Evolutionary conservation across 2,797 vertebrate species (phyloP), one percentile per base, ranked within the genome.

Genomic region (Podargus strigoides): DNA sequence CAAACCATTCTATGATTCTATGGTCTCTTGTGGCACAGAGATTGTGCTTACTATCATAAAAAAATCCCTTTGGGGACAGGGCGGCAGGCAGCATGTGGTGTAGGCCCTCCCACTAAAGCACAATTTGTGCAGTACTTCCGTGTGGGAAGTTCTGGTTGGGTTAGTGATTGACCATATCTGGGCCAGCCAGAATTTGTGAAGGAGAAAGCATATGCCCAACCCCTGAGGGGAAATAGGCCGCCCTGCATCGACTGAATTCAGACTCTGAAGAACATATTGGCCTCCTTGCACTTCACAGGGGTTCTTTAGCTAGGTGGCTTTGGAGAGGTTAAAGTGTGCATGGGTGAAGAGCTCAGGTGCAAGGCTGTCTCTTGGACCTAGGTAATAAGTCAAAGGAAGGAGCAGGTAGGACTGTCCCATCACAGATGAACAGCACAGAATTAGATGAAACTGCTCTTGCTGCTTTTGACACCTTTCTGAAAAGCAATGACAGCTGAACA

Each of bases 151-250:
- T 70, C 68, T 62, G 68, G 7, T 42, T 59, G 66, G 17, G 14
- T 62, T 20, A 22, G 32, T 49, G 49, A 22, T 2, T 21, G 44
- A 52, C 49, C 34, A 36, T 5, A 15, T 49, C 23, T 49, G 49
- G 49, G 77, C 19, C 10, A 72, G 41, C 58, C 63, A 72, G 58
- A 63, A 52, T n/a, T 19, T 58, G 37, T 0, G 0, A 68, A 79
- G 53, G 20, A 62, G 30, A 60, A 32, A 85, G 6, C 1, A 1
- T 27, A 15, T 2, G 9, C 19, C n/a, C 49, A 17, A 0, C 10
- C 14, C 52, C 24, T 22, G 22, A 64, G n/a, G 49, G 14, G 36
- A 80, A 84, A 32, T 3, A 3, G 2, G 49, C 26, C 50, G 36
- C n/a, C 56, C 68, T 55, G 24, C 42, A 56, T 14, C 41, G 34